Base-by-base conservation (phyloP, 2,797 vertebrate species). In the Galagoides demidoff region DNA sequence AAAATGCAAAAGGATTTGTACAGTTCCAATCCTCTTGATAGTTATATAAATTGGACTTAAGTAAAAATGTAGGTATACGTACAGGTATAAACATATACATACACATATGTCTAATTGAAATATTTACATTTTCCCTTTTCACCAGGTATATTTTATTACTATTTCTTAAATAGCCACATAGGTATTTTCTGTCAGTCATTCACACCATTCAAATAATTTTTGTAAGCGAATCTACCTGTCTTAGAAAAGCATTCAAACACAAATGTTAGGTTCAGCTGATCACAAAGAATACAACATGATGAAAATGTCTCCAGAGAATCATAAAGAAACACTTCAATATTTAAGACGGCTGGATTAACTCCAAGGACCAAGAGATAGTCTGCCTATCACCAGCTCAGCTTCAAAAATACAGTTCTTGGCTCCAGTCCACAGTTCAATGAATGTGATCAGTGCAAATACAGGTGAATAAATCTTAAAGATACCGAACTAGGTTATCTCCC, bases 391-490 rank as follows among this genome's bases (percentile, higher is more conserved):
- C 82, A 97, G 96, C 94, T 89, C 88, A 88, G 90, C 89, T 96
- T 96, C 27, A 79, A 96, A 97, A 97, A 98, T 95, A 97, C 4
- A 96, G 89, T 71, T 85, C 96, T 96, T 97, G 95, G 96, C 90
- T 87, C 94, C 57, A 84, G 66, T 84, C 34, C 71, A 14, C 93
- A 96, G 96, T 98, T 97, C 97, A 97, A 93, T 96, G 70, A 59
- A 90, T 68, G 45, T 91, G 94, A 97, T 96, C 97, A 86, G 95
- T 0, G 77, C 63, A 94, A 96, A 81, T 90, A 92, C 57, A 87
- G 89, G 45, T 55, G 78, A 96, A 95, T 97, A 97, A 97, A 98
- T 98, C 95, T 97, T 97, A 95, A 78, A 96, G 97, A 92, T 95
- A 70, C 57, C 95, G 52, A 37, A 97, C 95, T 63, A 97, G 95